Evolutionary conservation across 2,113 vertebrate species (phyloP).

Genomic region (Xenus cinereus): DNA sequence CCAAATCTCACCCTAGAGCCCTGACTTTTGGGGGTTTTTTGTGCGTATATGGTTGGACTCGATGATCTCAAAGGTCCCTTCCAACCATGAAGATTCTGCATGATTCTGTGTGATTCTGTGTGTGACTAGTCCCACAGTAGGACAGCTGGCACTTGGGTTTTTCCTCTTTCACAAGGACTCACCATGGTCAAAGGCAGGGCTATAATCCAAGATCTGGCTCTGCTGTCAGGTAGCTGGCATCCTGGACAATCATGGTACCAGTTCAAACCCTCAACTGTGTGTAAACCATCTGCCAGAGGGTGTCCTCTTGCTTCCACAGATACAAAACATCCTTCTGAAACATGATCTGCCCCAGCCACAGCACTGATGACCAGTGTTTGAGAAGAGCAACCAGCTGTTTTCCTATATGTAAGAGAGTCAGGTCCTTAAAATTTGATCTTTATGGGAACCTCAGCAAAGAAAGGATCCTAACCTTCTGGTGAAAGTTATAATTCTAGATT

Average conservation of each 20-base stretch:
- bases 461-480: background rate
- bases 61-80: no score
- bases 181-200: accelerated
- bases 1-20: background rate
- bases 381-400: background rate
- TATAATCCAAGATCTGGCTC: background rate
- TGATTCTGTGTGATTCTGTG: no score
- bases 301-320: background rate
- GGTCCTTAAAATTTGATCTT: background rate
- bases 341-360: background rate
- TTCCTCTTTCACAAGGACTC: background rate
- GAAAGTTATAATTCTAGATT: background rate
- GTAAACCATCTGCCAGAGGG: background rate
- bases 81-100: no score
- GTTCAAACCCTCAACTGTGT: background rate
- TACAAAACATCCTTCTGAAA: background rate
- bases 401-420: background rate
- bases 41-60: no score
- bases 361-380: background rate
- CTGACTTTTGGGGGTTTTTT: background rate
- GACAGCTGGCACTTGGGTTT: background rate
- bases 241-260: background rate
- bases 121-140: no score
- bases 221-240: background rate
- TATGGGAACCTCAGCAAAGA: background rate